Evolutionary conservation across 1,140 invertebrate genomes (phyloP).

Genomic region (Trichonephila clavipes): DNA sequence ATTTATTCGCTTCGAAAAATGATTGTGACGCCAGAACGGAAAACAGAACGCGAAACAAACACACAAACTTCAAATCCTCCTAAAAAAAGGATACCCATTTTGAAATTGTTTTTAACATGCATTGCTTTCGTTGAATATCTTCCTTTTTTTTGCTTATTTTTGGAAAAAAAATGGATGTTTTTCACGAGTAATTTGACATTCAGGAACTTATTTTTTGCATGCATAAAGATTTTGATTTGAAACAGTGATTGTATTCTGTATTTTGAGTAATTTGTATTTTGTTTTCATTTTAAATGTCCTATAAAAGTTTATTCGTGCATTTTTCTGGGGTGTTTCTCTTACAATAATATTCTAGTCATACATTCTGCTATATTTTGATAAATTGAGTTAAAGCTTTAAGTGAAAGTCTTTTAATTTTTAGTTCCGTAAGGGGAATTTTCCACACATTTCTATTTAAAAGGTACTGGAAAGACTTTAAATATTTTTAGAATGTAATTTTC

Average conservation of each 20-base stretch:
- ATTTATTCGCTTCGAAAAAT: constrained; percentile 51
- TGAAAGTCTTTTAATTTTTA: too few relatives aligned
- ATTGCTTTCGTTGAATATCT: neutral
- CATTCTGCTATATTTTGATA: too few relatives aligned
- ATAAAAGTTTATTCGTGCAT: too few relatives aligned
- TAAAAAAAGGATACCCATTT: neutral
- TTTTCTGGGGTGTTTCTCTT: too few relatives aligned
- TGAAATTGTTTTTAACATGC: constrained; percentile 6
- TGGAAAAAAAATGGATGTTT: neutral
- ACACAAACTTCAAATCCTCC: constrained; percentile 22
- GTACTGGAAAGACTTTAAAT: too few relatives aligned
- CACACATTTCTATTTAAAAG: too few relatives aligned
- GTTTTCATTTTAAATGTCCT: too few relatives aligned
- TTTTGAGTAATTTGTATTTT: neutral
- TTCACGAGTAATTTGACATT: neutral
- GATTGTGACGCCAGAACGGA: constrained; percentile 21
- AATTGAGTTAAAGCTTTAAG: too few relatives aligned
- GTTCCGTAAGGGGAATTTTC: too few relatives aligned
- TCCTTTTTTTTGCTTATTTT: neutral
- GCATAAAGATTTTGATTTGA: neutral
- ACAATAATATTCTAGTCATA: too few relatives aligned
- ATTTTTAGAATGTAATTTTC: too few relatives aligned
- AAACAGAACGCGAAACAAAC: constrained; percentile 6
- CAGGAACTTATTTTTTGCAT: neutral
- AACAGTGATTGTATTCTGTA: neutral